Base-by-base conservation (phyloP, 2,888 invertebrate genomes). In the Spialia ferax region DNA sequence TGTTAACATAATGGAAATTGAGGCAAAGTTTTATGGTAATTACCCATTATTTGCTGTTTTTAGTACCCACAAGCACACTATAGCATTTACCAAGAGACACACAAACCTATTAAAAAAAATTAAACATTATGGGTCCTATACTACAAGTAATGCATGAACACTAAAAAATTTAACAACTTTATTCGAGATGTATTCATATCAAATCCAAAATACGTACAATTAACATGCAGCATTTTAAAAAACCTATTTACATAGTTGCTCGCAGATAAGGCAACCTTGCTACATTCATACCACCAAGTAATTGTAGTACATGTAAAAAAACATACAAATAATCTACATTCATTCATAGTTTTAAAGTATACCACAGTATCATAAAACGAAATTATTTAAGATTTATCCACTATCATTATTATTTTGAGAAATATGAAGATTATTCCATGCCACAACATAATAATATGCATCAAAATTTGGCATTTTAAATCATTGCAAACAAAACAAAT, bases 201-300 rank as follows among this genome's bases (percentile, higher is more conserved):
- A 85, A 84, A 85, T 85, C 76, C 80, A 75, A 79, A 75, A 22
- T 71, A 62, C 32, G n/a, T 68, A 74, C 71, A 69, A 77, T 74
- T 67, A 76, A 70, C 72, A 63, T 70, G 55, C 66, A 61, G 66
- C 45, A 45, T 20, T 59, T 63, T 45, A 61, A 50, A 59, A 65
- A 65, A 50, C 35, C 38, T 65, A 65, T 65, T 18, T 65, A 65
- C 65, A 59, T 50, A 65, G 50, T 22, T 64, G 32, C 59, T 57
- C 26, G 15, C 23, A 59, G n/a, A 38, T 26, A 59, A 64, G 35
- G 23, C 32, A 57, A 38, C 48, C 11, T 65, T 66, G 29, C 42
- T 60, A 20, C 8, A 42, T 11, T 45, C 29, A 48, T 11, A 42
- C 59, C 35, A 59, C 18, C 26, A 64, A 57, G 22, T 64, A 26